Base-by-base conservation (phyloP, 30 jellyfish, hydroid and myxozoan genomes). In the Nemopilema nomurai region DNA sequence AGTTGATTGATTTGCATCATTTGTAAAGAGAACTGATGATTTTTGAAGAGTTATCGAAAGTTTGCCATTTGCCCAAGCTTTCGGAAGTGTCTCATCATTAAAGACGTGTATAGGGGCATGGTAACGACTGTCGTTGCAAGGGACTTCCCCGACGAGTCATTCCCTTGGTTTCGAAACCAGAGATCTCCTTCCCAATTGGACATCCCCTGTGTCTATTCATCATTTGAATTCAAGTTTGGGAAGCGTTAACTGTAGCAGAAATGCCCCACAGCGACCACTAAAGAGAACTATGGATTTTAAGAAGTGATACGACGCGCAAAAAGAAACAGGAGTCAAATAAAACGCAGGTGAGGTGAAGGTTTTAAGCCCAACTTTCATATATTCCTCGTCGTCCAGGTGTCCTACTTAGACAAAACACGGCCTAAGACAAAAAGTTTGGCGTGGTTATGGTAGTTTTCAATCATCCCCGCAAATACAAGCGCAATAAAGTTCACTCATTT, bases 151-250 rank as follows among this genome's bases (percentile, higher is more conserved):
- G 7, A n/a, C 8, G 73, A 20, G 21, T 20, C 21, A 23, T 67
- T 13, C 57, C 57, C 57, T 41, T 41, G 13, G 57, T 41, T 41
- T 67, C 76, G 76, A 67, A 67, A 67, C 76, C 51, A 3, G 76
- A 30, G 21, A 67, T 67, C 76, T 3, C 30, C 76, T 4, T 67
- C 17, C 30, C 29, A 6, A 6, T 23, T 28, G 76, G 76, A 67
- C 33, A 67, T 67, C 76, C 76, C 76, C 76, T 28, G 20, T 27
- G 76, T 30, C 20, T 67, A 18, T 17, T 28, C 76, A 8, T 7
- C n/a, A n/a, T n/a, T n/a, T n/a, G n/a, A n/a, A n/a, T n/a, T n/a
- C n/a, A n/a, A n/a, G n/a, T n/a, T n/a, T n/a, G n/a, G n/a, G n/a
- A n/a, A n/a, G n/a, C n/a, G n/a, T n/a, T n/a, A n/a, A n/a, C n/a